These are phyloP conservation scores for Aselliscus stoliczkanus DNA, from an alignment of 2,797 vertebrate genomes.

Conservation along the genomic window DNA sequence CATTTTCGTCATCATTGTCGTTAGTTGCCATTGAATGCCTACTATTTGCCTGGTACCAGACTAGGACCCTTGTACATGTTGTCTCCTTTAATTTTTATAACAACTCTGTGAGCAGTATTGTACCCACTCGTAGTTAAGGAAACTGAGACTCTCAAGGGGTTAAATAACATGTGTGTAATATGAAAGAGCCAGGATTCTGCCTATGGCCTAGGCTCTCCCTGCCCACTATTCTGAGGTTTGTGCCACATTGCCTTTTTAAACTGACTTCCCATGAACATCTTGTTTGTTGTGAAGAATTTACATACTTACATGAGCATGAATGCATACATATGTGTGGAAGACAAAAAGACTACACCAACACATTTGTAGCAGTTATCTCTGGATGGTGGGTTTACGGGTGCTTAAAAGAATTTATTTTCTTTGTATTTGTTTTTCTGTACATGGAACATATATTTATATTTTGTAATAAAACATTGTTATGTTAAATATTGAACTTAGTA, in stretches of 20 bases:
- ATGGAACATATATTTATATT: background rate
- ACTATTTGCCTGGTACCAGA: background rate
- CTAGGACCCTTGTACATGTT: background rate
- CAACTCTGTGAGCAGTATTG: background rate
- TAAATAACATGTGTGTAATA: background rate
- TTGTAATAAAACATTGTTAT: background rate
- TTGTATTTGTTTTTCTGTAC: background rate
- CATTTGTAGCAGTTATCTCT: background rate
- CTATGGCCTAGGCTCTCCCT: background rate
- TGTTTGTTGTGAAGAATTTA: conserved; percentile 1
- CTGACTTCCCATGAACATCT: background rate
- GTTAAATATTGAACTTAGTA: background rate
- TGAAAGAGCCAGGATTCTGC: background rate
- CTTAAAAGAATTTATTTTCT: background rate
- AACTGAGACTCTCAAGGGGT: background rate
- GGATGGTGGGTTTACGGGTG: background rate
- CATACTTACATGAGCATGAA: background rate
- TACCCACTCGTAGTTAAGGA: background rate
- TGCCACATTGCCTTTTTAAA: background rate
- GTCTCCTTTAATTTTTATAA: background rate
- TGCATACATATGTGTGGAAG: background rate
- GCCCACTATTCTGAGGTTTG: accelerated
- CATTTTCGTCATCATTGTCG: background rate
- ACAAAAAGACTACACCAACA: background rate
- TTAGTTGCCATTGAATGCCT: background rate